Conservation (phyloP, 2,113 vertebrate genomes). For the Plotosus lineatus region DNA sequence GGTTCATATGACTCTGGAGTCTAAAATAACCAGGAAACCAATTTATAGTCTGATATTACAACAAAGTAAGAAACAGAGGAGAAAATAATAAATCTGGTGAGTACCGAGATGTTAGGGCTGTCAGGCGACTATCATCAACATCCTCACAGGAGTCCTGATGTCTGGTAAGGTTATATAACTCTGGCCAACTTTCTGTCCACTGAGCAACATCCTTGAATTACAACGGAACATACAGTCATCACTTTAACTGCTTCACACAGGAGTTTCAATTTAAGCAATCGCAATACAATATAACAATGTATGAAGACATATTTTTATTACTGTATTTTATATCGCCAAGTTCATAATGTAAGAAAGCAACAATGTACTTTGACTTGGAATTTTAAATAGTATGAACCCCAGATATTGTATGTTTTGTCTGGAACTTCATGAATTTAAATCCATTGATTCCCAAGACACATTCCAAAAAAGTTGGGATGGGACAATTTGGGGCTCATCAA, state of each 20-base stretch:
- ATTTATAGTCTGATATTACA: neutral
- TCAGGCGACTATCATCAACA: slow-evolving; percentile 66
- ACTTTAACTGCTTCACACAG: neutral
- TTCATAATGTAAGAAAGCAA: too few species aligned
- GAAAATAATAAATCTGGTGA: neutral
- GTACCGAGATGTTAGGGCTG: slow-evolving; percentile 73
- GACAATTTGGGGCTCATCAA: too few species aligned
- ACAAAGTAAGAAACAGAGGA: neutral
- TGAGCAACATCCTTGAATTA: slow-evolving; percentile 18
- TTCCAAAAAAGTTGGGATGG: too few species aligned
- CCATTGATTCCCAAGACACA: too few species aligned
- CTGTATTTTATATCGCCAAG: too few species aligned
- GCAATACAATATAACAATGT: neutral
- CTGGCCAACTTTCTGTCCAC: slow-evolving; percentile 28
- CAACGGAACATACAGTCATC: neutral
- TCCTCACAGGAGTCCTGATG: slow-evolving; percentile 65
- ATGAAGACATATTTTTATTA: neutral
- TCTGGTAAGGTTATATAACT: slow-evolving; percentile 40
- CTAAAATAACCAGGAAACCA: slow-evolving; percentile 50
- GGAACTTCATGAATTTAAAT: too few species aligned
- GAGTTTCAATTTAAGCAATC: neutral
- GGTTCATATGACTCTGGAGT: slow-evolving; percentile 69
- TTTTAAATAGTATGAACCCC: too few species aligned
- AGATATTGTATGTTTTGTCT: too few species aligned
- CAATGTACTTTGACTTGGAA: too few species aligned